Percentiles rank a stretch among this genome's conserved stretches.
These are phyloP conservation scores for Andrena flavipes DNA, from an alignment of 2,888 invertebrate species.

Conservation along the genomic window DNA sequence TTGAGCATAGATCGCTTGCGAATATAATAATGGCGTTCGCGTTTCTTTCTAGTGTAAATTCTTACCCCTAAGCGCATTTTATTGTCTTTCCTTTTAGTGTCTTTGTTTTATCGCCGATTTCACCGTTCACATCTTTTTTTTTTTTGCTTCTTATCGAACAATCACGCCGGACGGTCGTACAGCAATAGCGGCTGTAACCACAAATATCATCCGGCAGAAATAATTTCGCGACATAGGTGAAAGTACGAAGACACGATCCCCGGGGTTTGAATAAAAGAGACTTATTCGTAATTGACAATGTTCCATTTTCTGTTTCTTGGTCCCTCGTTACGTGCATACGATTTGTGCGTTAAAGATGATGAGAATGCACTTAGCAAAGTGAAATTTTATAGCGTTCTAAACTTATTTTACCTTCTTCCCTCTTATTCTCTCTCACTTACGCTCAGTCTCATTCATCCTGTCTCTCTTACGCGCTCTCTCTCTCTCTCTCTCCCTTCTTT, in stretches of 20 bases:
- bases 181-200: not conserved
- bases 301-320: not conserved
- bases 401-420: constrained; percentile 12
- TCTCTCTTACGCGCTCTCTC: constrained; percentile 7
- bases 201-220: not conserved
- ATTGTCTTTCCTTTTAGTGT: constrained; percentile 16
- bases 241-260: not conserved
- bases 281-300: not conserved
- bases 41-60: constrained; percentile 12
- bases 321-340: constrained; percentile 19
- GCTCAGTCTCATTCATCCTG: constrained; percentile 1
- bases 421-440: constrained; percentile 11
- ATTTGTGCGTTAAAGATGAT: constrained; percentile 28
- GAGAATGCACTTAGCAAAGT: constrained; percentile 48
- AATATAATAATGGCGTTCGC: constrained; percentile 10
- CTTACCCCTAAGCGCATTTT: constrained; percentile 30
- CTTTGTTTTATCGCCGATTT: not conserved
- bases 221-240: not conserved
- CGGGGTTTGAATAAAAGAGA: not conserved
- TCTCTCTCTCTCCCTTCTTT: constrained; percentile 12
- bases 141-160: not conserved
- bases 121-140: no score
- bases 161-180: not conserved
- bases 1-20: constrained; percentile 74
- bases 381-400: constrained; percentile 27